phyloP scores from a whole-genome alignment of 92 coral and sea anemone species.

The Montipora capitata region DNA sequence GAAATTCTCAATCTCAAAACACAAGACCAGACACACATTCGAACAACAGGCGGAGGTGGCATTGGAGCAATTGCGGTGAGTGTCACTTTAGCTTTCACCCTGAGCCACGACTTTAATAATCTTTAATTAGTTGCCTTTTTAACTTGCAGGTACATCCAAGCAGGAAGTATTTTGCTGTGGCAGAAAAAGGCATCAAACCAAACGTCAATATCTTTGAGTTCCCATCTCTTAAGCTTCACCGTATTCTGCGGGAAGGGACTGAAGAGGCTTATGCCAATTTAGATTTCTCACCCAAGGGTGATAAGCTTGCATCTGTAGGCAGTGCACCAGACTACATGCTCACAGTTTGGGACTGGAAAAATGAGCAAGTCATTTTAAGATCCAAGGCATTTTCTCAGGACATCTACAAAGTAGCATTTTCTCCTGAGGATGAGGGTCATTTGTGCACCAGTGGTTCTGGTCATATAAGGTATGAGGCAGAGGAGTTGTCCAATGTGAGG shows the following conservation, averaged over 20 bases:
- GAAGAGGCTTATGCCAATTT: conserved; percentile 95
- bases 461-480: conserved; percentile 84
- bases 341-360: conserved; percentile 99
- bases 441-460: conserved; percentile 97
- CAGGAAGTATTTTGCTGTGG: conserved; percentile 97
- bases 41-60: conserved; percentile 96
- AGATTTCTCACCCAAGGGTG: conserved; percentile 96
- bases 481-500: too few relatives aligned
- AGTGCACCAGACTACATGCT: conserved; percentile 97
- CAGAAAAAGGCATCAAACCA: conserved; percentile 96
- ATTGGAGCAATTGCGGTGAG: conserved; percentile 98
- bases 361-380: conserved; percentile 89
- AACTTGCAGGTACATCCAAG: conserved; percentile 92
- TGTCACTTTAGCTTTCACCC: not conserved
- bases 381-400: conserved; percentile 99
- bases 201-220: conserved; percentile 95
- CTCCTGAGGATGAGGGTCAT: conserved; percentile 99
- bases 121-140: too few relatives aligned
- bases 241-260: conserved; percentile 97
- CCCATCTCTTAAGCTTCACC: conserved; percentile 94
- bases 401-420: conserved; percentile 95
- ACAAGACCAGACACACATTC: conserved; percentile 94
- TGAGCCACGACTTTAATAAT: not conserved
- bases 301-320: conserved; percentile 96
- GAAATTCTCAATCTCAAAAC: conserved; percentile 91